Base-by-base conservation (phyloP, 2,797 vertebrate genomes). In the Clarias platycephalus region DNA sequence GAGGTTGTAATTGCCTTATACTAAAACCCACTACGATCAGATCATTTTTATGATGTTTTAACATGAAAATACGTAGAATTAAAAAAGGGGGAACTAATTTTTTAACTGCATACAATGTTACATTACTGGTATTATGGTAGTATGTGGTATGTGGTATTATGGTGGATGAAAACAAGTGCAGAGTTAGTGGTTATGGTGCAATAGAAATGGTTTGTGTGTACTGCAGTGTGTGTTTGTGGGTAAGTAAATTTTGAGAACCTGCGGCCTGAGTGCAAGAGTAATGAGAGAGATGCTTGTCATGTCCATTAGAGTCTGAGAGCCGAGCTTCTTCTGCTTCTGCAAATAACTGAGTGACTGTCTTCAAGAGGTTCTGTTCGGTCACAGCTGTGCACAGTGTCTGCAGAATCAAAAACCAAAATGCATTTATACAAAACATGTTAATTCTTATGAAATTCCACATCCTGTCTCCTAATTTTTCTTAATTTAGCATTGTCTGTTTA, bases 281-380 rank as follows among this genome's bases (percentile, higher is more conserved):
- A 34, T 80, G 89, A 83, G 86, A 86, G 86, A 86, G 83, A 18
- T 57, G 89, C 18, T 83, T 91, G 34, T 91, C 91, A 63, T 81
- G 83, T 76, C 89, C 90, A 62, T 92, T 92, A 71, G 87, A 86
- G 49, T 91, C 88, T 0, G 89, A 22, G 0, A 91, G 85, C 2
- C 93, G 92, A 77, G 86, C 75, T 0, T 81, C 91, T 88, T 95
- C 92, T 0, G 95, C 96, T 82, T 96, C 95, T 0, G 93, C 93
- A 91, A 99, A 98, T 84, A 99, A 96, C 90, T 96, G 95, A 85
- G 96, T 96, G 91, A 97, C 92, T 0, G 95, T 97, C 92, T 98
- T 98, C 81, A 99, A 92, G 68, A 99, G 92, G 62, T 95, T 95
- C 86, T 98, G 97, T 84, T 97, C 96, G 24, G 95, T 91, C 86